Conservation (phyloP, 37 sponge, comb jelly and placozoan species). For the Mnemiopsis leidyi region DNA sequence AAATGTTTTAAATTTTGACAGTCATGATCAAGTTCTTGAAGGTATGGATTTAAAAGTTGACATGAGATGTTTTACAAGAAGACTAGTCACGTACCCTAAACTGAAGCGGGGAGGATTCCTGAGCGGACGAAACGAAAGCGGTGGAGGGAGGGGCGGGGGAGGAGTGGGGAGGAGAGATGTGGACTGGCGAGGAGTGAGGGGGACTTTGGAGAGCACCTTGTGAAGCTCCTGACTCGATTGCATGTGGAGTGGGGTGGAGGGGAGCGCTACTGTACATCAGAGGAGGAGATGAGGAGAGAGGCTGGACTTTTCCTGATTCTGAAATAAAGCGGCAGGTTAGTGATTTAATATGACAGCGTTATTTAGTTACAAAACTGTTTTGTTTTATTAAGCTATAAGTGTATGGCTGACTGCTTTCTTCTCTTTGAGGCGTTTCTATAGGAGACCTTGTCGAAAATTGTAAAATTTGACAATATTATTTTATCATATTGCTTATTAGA, state of each 20-base stretch:
- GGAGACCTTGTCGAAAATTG: too few species aligned
- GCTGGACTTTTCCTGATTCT: background rate
- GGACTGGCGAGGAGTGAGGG: background rate
- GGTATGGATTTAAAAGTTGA: background rate
- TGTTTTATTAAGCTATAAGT: too few species aligned
- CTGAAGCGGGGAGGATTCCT: background rate
- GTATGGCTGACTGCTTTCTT: too few species aligned
- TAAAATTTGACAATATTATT: too few species aligned
- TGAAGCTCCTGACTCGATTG: background rate
- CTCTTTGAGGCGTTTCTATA: too few species aligned
- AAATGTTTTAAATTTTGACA: background rate
- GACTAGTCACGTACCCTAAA: background rate
- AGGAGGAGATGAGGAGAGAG: background rate
- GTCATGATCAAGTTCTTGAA: background rate
- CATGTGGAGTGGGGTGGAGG: background rate
- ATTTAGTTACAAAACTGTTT: too few species aligned
- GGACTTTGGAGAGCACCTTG: background rate
- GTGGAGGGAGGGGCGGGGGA: background rate
- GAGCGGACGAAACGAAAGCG: background rate
- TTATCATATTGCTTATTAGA: too few species aligned
- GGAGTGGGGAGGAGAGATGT: background rate
- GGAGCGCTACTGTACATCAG: background rate
- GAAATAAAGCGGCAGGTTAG: background rate
- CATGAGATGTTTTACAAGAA: background rate
- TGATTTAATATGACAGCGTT: background rate